Conservation (phyloP, 92 coral and sea anemone species). For the Hydrozoanthus gracilis region DNA sequence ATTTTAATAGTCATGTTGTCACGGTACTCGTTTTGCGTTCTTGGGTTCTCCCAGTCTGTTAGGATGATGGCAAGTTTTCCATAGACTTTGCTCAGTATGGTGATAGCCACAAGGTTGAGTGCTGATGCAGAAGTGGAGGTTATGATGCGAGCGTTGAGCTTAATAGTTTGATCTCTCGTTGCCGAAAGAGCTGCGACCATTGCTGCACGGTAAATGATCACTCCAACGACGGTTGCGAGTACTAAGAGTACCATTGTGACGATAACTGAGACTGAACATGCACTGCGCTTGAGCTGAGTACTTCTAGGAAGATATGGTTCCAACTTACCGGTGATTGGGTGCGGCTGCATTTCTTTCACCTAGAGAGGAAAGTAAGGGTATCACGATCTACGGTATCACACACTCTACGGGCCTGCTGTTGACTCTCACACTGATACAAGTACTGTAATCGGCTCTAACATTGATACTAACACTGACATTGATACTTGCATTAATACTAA, state of each 20-base stretch:
- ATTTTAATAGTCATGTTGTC: slow-evolving; percentile 88
- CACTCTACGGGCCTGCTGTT: no score
- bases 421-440: no score
- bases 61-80: slow-evolving; percentile 78
- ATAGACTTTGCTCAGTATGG: slow-evolving; percentile 79
- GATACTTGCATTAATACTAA: no score
- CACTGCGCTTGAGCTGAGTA: slow-evolving; percentile 65
- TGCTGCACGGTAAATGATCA: slow-evolving; percentile 91
- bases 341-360: slow-evolving; percentile 65
- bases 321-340: slow-evolving; percentile 76
- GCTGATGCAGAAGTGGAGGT: slow-evolving; percentile 93
- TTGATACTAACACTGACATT: no score
- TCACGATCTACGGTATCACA: no score
- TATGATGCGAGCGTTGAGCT: slow-evolving; percentile 87
- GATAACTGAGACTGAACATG: slow-evolving; percentile 72
- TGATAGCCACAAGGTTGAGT: slow-evolving; percentile 82
- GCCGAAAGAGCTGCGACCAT: slow-evolving; percentile 89
- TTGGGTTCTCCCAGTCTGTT: slow-evolving; percentile 97
- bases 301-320: slow-evolving; percentile 87
- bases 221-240: slow-evolving; percentile 89
- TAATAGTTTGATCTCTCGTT: slow-evolving; percentile 67
- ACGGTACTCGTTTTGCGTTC: slow-evolving; percentile 84
- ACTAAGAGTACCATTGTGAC: slow-evolving; percentile 83
- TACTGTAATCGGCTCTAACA: no score
- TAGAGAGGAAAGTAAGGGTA: background rate